Evolutionary conservation across 2,888 invertebrate genomes (phyloP).

Genomic region (Frankliniella intonsa): DNA sequence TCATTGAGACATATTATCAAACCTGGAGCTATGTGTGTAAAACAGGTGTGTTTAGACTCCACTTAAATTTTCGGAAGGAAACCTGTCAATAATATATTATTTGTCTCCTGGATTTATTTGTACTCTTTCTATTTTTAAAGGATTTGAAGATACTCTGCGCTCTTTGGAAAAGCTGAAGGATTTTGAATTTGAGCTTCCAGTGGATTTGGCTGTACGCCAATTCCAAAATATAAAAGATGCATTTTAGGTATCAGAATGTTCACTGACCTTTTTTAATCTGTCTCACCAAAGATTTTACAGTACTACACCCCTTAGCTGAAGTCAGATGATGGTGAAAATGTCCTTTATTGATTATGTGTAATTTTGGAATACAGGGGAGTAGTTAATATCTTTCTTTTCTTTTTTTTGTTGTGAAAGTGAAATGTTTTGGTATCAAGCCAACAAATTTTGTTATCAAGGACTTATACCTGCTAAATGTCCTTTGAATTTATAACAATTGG

Average conservation of each 20-base stretch:
- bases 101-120: neutral
- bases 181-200: slow-evolving; percentile 87
- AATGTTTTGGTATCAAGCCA: too few species aligned
- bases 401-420: too few species aligned
- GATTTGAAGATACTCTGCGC: slow-evolving; percentile 91
- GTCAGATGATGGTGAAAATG: neutral
- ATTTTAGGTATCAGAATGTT: slow-evolving; percentile 48
- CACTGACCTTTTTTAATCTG: neutral
- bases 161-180: slow-evolving; percentile 81
- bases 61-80: neutral
- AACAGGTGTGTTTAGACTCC: slow-evolving; percentile 59
- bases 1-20: slow-evolving; percentile 74
- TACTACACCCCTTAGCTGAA: neutral
- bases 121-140: slow-evolving; percentile 49
- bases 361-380: slow-evolving; percentile 7
- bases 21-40: slow-evolving; percentile 93
- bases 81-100: slow-evolving; percentile 8
- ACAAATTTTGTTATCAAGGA: too few species aligned
- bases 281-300: neutral
- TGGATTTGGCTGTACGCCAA: slow-evolving; percentile 92
- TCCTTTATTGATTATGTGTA: neutral
- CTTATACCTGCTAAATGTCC: too few species aligned
- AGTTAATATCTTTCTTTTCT: neutral
- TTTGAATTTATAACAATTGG: too few species aligned
- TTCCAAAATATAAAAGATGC: slow-evolving; percentile 98